Evolutionary conservation across 2,888 invertebrate species (phyloP), one percentile per base, ranked within the genome.

Genomic region (Mechanitis messenoides): DNA sequence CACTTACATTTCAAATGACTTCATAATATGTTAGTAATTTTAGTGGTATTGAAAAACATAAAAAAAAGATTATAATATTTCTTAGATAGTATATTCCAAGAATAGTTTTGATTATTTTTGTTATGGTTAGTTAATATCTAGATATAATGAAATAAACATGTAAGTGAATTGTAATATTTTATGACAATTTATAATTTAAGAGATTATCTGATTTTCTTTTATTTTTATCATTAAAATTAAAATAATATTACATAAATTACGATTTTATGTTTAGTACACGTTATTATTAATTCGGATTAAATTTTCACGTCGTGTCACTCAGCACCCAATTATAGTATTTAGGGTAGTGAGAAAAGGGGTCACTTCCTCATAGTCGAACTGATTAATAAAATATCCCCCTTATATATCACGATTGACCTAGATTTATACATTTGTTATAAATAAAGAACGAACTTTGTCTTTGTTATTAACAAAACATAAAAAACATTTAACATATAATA

Each of bases 301-400:
- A 50, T 28, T 50, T 50, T 31, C 50, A 50, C 50, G 31, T 50
- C 33, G 31, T 38, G 45, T 57, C 31, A 35, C 53, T 46, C 57
- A 12, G 20, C 54, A 46, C 45, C 45, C 35, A 46, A 42, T 58
- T 58, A 60, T 50, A 56, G 55, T 58, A 47, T 55, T 61, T 59
- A 62, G 54, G 56, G 62, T 60, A 62, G 45, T 53, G 60, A 59
- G 53, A 62, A 65, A 66, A 63, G 62, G 62, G 65, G 67, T 67
- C 63, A 60, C 64, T 28, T n/a, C 31, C 9, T 74, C 72, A 73
- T 73, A 71, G 72, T 68, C 68, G 62, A 20, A 65, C 61, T 69
- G 64, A 71, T 72, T 72, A 71, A 70, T 72, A 72, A 70, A 69
- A 64, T 70, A 66, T 68, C 63, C 66, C 69, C 70, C 67, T 67